Evolutionary conservation across 2,888 invertebrate genomes (phyloP), one percentile per base, ranked within the genome.

Genomic region (Dryobota labecula): DNA sequence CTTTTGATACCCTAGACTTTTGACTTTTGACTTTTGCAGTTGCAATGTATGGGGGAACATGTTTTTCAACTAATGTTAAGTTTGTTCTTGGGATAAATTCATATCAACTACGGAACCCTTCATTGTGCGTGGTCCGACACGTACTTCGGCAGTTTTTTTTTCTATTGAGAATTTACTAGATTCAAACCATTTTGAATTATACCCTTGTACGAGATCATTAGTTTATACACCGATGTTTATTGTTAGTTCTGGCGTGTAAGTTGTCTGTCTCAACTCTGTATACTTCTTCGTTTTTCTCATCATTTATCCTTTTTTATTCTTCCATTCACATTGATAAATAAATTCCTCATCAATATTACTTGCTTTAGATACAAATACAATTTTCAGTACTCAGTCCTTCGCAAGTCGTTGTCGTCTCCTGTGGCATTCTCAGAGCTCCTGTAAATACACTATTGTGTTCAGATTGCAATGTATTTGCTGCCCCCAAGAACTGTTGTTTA

Each of bases 401-500:
- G n/a, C 36, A 33, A 49, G 54, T 43, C 15, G 38, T 5, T 38
- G n/a, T 33, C 53, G 33, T 56, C 20, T 71, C 64, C 60, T 56
- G 51, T 38, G 54, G 57, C 51, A 74, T 60, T 58, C 45, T 33
- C 65, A 63, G 70, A 73, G 67, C 71, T 61, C 70, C 54, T 69
- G 82, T 80, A 85, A 87, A 84, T 88, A 87, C 83, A 86, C 86
- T 82, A 85, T 84, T 79, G 85, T 80, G 81, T 70, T 82, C 74
- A 60, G 64, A 73, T 71, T 71, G 78, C 72, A 76, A 78, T 73
- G 78, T 86, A 78, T 88, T 86, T 84, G 82, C 86, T 45, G 18
- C 63, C 61, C 70, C 41, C 57, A 47, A 69, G 73, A 70, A 67
- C 70, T 73, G 77, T 58, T 82, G 85, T 84, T 83, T 82, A 83